Conservation (phyloP, 2,888 invertebrate species). For the Lucinisca nassula region DNA sequence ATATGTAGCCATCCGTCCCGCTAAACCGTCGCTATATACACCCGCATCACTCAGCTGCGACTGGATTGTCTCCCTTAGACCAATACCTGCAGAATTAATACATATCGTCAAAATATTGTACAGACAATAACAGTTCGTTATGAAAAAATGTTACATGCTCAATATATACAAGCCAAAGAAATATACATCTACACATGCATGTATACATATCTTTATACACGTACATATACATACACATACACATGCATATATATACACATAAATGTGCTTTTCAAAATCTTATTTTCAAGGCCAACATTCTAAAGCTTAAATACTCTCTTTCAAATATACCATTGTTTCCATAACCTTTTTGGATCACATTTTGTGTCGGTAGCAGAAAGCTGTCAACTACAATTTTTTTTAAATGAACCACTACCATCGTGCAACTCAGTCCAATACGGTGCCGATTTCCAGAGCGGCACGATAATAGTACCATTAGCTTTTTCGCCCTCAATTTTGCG, state of each 20-base stretch:
- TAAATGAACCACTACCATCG: neutral
- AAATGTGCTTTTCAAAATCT: no score
- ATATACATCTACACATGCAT: no score
- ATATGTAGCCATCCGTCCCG: constrained; percentile 11
- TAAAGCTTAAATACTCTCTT: neutral
- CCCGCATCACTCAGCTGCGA: neutral
- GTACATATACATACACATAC: no score
- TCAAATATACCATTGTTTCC: neutral
- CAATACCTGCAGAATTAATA: constrained; percentile 26
- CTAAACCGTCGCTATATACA: neutral
- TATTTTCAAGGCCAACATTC: constrained; percentile 4
- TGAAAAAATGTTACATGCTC: no score
- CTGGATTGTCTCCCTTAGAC: neutral
- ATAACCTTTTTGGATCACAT: neutral
- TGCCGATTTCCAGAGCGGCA: constrained; percentile 9
- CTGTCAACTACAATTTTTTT: neutral
- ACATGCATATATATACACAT: no score
- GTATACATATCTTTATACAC: no score
- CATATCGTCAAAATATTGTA: no score
- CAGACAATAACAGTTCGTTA: neutral
- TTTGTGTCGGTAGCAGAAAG: neutral
- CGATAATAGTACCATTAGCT: neutral
- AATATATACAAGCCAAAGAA: no score
- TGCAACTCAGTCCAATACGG: neutral
- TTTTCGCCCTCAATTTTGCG: neutral